Base-by-base conservation (phyloP, 2,113 vertebrate genomes). In the Leuciscus idus region DNA sequence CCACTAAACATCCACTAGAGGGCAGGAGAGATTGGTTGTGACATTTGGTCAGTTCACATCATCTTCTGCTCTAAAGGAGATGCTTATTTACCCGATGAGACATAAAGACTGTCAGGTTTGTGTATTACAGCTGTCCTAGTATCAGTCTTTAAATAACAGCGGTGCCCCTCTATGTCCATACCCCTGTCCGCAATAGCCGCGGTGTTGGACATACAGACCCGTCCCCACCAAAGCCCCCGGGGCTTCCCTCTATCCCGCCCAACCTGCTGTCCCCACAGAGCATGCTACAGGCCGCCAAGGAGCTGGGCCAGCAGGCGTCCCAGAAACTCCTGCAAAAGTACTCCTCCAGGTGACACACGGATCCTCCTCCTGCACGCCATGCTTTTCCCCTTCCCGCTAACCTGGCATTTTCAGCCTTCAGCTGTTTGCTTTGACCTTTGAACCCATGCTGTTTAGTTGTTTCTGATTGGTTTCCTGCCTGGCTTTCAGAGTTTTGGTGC, bases 321-420 rank as follows among this genome's bases (percentile, higher is more conserved):
- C 87, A 91, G 89, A 91, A 77, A 76, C 88, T 93, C 92, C 89
- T 93, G 36, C 92, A 90, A 59, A 94, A 92, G 86, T 93, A 90
- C 90, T 88, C 88, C 84, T 90, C 89, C 86, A 92, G 91, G 87
- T 91, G 86, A 90, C 68, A 8, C 77, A 36, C 55, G 21, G 52
- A 62, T 59, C 55, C 30, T 50, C 79, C 55, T 59, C 83, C 36
- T n/a, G 26, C 77, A 77, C 2, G 0, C 36, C n/a, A 17, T 13
- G 23, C 28, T 9, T 43, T 17, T 30, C 17, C 86, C 21, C 2
- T 17, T 15, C 59, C 43, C 57, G 2, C 36, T 57, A 78, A 50
- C 46, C 36, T 62, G 6, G 30, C 30, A 2, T 43, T 6, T 73
- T 39, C 70, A 19, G 26, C 43, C 52, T 23, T 39, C 76, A n/a